Evolutionary conservation across 2,888 invertebrate genomes (phyloP).

Genomic region (Amphipoea lucens): DNA sequence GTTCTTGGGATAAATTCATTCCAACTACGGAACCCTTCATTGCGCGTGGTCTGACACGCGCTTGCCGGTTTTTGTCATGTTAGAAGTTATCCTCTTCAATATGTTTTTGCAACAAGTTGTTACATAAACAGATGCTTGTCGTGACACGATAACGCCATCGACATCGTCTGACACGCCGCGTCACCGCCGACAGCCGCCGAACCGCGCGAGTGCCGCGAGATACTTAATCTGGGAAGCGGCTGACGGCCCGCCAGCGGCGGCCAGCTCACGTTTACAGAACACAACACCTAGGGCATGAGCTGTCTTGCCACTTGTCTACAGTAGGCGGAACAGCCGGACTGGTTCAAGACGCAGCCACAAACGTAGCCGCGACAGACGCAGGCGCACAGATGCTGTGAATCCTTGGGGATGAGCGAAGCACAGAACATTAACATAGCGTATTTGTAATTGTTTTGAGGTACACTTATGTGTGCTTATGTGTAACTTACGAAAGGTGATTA

Average conservation of each 20-base stretch:
- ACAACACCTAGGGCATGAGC: not conserved
- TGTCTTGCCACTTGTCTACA: not conserved
- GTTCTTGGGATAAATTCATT: too few species aligned
- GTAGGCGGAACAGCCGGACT: not conserved
- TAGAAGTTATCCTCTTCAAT: not conserved
- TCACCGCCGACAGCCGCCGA: conserved; percentile 25
- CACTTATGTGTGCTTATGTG: not conserved
- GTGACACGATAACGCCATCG: conserved; percentile 62
- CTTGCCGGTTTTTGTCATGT: not conserved
- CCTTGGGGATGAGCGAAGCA: not conserved
- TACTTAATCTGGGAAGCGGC: conserved; percentile 13
- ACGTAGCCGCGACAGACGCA: not conserved
- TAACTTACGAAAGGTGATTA: not conserved
- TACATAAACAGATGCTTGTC: conserved; percentile 49
- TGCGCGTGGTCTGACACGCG: too few species aligned
- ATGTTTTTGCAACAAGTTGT: conserved; percentile 1
- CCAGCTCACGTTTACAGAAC: conserved; percentile 18
- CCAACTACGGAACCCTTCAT: too few species aligned
- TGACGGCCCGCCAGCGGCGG: conserved; percentile 8
- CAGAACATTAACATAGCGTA: too few species aligned
- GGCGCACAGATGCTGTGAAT: not conserved
- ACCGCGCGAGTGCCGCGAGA: conserved; percentile 19
- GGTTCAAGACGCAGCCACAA: not conserved
- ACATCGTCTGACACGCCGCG: conserved; percentile 35
- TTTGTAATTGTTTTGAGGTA: too few species aligned